phyloP scores from a whole-genome alignment of 2,888 invertebrate genomes.

The Leptura quadrifasciata region DNA sequence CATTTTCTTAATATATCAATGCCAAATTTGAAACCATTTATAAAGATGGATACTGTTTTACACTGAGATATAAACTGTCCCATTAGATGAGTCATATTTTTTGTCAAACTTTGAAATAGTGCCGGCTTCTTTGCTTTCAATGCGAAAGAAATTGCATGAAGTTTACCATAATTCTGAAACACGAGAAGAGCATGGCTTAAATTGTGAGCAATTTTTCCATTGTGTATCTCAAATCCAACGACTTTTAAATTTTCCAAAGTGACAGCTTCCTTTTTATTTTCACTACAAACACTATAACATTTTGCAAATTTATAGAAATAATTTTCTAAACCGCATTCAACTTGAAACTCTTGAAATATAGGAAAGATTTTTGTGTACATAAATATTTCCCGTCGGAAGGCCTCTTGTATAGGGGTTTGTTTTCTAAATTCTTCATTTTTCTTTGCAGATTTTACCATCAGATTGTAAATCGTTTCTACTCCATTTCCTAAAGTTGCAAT shows the following conservation, averaged over 20 bases:
- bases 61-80: conserved; percentile 54
- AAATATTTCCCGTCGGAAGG: conserved; percentile 48
- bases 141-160: conserved; percentile 61
- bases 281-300: conserved; percentile 59
- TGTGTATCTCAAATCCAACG: conserved; percentile 60
- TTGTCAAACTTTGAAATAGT: conserved; percentile 54
- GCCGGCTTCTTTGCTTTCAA: conserved; percentile 55
- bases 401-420: conserved; percentile 46
- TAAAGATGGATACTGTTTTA: conserved; percentile 46
- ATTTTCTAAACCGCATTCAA: conserved; percentile 45
- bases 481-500: conserved; percentile 30
- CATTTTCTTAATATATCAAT: conserved; percentile 49
- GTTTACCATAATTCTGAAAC: conserved; percentile 56
- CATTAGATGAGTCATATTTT: conserved; percentile 57
- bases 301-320: conserved; percentile 55
- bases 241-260: conserved; percentile 61
- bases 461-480: conserved; percentile 35
- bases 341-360: conserved; percentile 47
- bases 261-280: conserved; percentile 59
- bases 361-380: conserved; percentile 58
- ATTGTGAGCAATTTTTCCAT: conserved; percentile 61
- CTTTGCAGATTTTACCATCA: conserved; percentile 58
- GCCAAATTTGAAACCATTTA: conserved; percentile 47
- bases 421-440: conserved; percentile 54
- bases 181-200: conserved; percentile 59